Evolutionary conservation across 2,888 invertebrate species (phyloP).

Genomic region (Craniophora ligustri): DNA sequence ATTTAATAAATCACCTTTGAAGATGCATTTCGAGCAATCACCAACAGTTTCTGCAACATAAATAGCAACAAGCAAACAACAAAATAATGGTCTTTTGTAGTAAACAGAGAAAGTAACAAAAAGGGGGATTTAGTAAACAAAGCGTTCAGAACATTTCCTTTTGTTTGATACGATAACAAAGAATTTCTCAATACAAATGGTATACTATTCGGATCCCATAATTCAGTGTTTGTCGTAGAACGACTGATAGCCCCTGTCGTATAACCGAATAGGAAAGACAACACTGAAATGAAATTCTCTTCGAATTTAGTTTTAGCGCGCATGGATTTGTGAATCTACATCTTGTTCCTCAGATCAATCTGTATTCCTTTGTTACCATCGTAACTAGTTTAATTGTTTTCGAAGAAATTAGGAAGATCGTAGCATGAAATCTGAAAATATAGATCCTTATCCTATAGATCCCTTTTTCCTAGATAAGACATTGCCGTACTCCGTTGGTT

Average conservation of each 20-base stretch:
- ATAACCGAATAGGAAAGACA: slow-evolving; percentile 11
- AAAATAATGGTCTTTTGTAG: slow-evolving; percentile 17
- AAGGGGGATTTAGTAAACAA: slow-evolving; percentile 24
- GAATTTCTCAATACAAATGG: slow-evolving; percentile 37
- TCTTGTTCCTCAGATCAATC: no score
- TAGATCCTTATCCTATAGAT: no score
- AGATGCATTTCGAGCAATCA: slow-evolving; percentile 14
- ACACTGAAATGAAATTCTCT: slow-evolving; percentile 12
- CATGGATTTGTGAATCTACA: no score
- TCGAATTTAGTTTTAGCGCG: neutral
- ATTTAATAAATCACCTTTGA: slow-evolving; percentile 10
- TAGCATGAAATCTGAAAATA: no score
- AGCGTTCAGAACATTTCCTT: slow-evolving; percentile 9
- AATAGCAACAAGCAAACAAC: slow-evolving; percentile 11
- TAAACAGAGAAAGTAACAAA: slow-evolving; percentile 21
- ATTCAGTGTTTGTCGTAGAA: slow-evolving; percentile 29
- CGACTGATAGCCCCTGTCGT: slow-evolving; percentile 31
- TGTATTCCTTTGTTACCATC: no score
- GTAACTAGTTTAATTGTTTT: no score
- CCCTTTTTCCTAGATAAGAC: no score
- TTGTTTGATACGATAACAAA: slow-evolving; percentile 41
- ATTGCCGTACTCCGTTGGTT: no score
- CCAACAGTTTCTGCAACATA: neutral
- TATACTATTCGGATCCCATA: slow-evolving; percentile 40
- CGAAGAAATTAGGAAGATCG: no score